These are phyloP conservation scores for Ia io DNA, from an alignment of 2,113 vertebrate genomes.

Conservation along the genomic window DNA sequence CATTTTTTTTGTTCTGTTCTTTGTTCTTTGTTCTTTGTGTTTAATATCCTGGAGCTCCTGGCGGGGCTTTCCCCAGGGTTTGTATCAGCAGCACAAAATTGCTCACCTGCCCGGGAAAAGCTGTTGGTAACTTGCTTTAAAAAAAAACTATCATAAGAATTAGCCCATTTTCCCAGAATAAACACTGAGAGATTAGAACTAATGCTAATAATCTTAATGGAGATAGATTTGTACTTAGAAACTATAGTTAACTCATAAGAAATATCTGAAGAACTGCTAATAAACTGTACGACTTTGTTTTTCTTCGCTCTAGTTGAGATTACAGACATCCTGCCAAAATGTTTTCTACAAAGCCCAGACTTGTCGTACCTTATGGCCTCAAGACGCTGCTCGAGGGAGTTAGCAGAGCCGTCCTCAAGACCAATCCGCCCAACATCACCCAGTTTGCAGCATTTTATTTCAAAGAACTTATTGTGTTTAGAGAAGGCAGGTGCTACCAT, in stretches of 20 bases:
- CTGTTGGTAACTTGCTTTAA: background rate
- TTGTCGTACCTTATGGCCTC: slow-evolving; percentile 77
- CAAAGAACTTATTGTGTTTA: slow-evolving; percentile 76
- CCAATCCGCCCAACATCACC: slow-evolving; percentile 70
- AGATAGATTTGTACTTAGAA: background rate
- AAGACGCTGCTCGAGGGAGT: slow-evolving; percentile 80
- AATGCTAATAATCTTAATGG: slow-evolving; percentile 23
- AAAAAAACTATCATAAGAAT: background rate
- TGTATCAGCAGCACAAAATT: background rate
- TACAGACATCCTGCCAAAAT: slow-evolving; percentile 66
- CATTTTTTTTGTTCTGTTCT: background rate
- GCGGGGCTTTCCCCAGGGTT: background rate
- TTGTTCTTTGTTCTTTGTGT: background rate
- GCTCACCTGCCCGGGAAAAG: background rate
- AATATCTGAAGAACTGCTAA: background rate
- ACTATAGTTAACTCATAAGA: background rate
- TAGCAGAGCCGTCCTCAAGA: slow-evolving; percentile 76
- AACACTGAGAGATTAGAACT: background rate
- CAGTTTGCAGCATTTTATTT: slow-evolving; percentile 81
- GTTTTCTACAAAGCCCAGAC: slow-evolving; percentile 71
- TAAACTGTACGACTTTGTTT: background rate
- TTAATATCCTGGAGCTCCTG: background rate
- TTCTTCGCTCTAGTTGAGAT: slow-evolving; percentile 63
- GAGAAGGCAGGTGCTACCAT: slow-evolving; percentile 63
- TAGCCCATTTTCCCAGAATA: background rate